These are phyloP conservation scores for Sarcophaga peregrina DNA, from an alignment of 1,140 invertebrate species.

Conservation along the genomic window DNA sequence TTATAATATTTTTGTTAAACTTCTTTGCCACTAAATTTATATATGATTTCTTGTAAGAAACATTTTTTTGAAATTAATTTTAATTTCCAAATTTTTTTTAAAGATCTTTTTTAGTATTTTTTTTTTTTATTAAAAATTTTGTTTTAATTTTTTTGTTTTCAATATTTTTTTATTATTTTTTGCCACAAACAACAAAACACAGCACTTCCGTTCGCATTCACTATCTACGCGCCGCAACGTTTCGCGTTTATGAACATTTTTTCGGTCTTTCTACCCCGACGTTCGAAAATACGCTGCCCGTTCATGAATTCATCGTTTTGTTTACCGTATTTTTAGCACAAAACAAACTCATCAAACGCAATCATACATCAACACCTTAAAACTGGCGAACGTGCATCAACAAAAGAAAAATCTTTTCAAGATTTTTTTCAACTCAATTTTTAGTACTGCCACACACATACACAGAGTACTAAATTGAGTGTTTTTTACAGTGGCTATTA, in stretches of 20 bases:
- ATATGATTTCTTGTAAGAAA: not conserved
- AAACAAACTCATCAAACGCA: not conserved
- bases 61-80: not conserved
- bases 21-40: not conserved
- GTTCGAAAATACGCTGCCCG: slow-evolving; percentile 31
- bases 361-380: no score
- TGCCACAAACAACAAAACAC: slow-evolving; percentile 3
- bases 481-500: not conserved
- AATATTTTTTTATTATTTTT: not conserved
- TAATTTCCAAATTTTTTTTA: not conserved
- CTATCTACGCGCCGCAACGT: no score
- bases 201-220: not conserved
- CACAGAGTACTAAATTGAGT: not conserved
- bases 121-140: not conserved
- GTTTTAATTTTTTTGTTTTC: not conserved
- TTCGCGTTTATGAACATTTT: no score
- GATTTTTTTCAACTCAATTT: slow-evolving; percentile 2
- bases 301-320: slow-evolving; percentile 8
- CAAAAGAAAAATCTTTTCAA: not conserved
- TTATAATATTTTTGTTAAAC: no score
- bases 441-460: not conserved
- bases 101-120: not conserved
- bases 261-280: slow-evolving; percentile 11
- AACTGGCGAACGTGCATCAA: not conserved
- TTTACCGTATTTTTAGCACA: not conserved